Conservation (phyloP, 2,888 invertebrate species). For the Himalopsyche anomala region DNA sequence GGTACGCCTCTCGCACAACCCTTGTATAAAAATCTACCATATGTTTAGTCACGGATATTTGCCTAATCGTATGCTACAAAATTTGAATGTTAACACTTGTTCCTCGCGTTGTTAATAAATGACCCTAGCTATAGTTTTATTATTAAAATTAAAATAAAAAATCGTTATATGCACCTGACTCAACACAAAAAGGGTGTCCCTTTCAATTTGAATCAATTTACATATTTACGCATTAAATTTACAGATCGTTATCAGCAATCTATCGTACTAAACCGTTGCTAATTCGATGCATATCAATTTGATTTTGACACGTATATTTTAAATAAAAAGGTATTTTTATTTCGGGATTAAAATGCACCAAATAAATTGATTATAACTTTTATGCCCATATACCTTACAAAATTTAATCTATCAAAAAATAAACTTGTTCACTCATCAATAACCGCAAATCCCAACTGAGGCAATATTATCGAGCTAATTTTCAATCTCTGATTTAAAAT, state of each 20-base stretch:
- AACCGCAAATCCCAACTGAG: too few species aligned
- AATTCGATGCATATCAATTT: constrained; percentile 14
- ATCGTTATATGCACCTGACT: constrained; percentile 61
- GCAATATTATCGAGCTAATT: too few species aligned
- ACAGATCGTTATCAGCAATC: neutral
- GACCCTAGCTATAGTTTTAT: constrained; percentile 44
- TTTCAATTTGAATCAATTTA: constrained; percentile 58
- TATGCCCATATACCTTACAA: too few species aligned
- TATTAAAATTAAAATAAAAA: constrained; percentile 44
- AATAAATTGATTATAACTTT: too few species aligned
- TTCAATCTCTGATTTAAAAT: too few species aligned
- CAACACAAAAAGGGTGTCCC: constrained; percentile 51
- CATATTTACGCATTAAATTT: constrained; percentile 52
- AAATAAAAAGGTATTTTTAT: neutral
- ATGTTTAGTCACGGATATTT: constrained; percentile 63
- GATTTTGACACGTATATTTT: neutral
- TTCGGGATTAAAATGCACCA: too few species aligned
- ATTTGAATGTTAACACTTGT: constrained; percentile 64
- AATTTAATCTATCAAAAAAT: too few species aligned
- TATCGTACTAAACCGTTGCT: neutral
- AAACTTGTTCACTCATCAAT: too few species aligned
- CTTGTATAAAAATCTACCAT: constrained; percentile 51
- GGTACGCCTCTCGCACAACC: neutral
- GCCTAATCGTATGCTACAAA: constrained; percentile 58
- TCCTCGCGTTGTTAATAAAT: constrained; percentile 53